A percentile compares a stretch with the other conserved stretches of the same genome.
These are phyloP conservation scores for Shinisaurus crocodilurus DNA, from an alignment of 2,113 vertebrate genomes.

Conservation along the genomic window DNA sequence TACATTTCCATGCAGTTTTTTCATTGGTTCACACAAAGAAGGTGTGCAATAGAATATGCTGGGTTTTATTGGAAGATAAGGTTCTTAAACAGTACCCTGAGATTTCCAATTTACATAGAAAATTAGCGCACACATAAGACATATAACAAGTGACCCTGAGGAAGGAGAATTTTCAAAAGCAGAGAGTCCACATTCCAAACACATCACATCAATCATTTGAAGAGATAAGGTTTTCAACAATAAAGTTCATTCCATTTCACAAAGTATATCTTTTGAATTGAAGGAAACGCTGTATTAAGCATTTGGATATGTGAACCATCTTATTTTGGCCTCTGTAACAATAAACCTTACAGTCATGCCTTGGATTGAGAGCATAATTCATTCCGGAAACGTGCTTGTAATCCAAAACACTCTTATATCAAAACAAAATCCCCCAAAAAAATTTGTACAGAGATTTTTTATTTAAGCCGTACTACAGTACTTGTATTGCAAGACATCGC, in stretches of 20 bases:
- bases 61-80: conserved; percentile 48
- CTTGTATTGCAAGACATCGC: no score
- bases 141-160: not conserved
- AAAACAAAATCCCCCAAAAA: no score
- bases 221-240: conserved; percentile 32
- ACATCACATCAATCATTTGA: conserved; percentile 12
- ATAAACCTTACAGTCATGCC: not conserved
- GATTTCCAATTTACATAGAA: conserved; percentile 67
- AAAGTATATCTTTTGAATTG: not conserved
- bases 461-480: no score
- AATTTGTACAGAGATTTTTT: no score
- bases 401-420: no score
- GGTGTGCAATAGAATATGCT: conserved; percentile 55
- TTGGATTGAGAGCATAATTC: no score
- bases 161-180: conserved; percentile 42
- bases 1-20: conserved; percentile 40
- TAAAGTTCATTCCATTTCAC: conserved; percentile 27
- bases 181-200: conserved; percentile 11
- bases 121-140: conserved; percentile 64
- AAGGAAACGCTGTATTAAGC: conserved; percentile 20
- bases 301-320: not conserved
- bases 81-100: conserved; percentile 41
- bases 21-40: conserved; percentile 67
- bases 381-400: no score
- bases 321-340: not conserved